Evolutionary conservation across 2,797 vertebrate genomes (phyloP).

Genomic region (Acomys russatus): DNA sequence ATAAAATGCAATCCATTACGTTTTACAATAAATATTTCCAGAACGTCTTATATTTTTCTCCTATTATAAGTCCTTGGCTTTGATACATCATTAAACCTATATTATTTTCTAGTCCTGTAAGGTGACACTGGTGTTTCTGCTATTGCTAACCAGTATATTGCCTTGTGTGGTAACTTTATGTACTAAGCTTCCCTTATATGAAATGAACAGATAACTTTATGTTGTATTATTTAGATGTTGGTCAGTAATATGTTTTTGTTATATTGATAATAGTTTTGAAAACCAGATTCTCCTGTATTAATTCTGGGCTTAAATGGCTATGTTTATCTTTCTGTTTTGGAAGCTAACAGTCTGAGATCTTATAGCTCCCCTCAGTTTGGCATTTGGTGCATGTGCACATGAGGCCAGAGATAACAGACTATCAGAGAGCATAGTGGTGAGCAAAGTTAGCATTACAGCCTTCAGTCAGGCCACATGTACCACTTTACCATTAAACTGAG

Average conservation of each 20-base stretch:
- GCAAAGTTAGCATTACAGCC: neutral
- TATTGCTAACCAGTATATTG: neutral
- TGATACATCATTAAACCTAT: neutral
- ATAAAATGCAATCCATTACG: neutral
- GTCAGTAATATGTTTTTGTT: neutral
- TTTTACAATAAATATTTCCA: neutral
- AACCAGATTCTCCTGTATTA: neutral
- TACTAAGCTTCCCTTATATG: constrained; percentile 35
- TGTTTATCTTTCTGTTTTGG: neutral
- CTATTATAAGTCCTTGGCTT: neutral
- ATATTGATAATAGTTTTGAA: neutral
- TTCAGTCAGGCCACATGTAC: too few species aligned
- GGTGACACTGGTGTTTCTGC: neutral
- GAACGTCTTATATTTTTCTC: neutral
- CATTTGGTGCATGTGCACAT: neutral
- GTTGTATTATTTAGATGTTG: constrained; percentile 38
- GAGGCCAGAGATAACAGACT: neutral
- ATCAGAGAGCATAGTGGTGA: neutral
- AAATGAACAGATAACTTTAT: constrained; percentile 22
- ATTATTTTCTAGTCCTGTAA: neutral
- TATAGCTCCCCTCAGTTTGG: neutral
- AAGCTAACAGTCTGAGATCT: neutral
- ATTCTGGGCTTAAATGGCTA: too few species aligned
- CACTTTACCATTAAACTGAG: neutral
- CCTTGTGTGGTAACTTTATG: neutral